These are phyloP conservation scores for Pterocles gutturalis DNA, from an alignment of 2,113 vertebrate genomes.

Conservation along the genomic window DNA sequence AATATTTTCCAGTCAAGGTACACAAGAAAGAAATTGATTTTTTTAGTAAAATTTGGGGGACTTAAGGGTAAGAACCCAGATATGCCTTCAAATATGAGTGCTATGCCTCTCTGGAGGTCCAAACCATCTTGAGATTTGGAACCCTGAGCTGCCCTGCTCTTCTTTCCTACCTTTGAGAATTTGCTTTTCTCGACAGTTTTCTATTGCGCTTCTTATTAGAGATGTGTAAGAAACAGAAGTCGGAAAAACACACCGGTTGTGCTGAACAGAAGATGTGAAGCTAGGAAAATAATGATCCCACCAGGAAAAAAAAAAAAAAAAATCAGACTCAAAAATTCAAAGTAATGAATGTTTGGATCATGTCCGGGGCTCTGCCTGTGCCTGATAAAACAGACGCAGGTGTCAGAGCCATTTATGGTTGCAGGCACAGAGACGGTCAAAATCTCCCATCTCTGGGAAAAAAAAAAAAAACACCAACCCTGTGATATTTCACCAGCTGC, in stretches of 20 bases:
- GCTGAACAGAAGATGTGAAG: neutral
- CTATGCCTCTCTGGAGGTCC: neutral
- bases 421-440: slow-evolving; percentile 20
- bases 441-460: slow-evolving; percentile 51
- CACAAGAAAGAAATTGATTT: accelerated
- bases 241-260: neutral
- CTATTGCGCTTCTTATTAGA: neutral
- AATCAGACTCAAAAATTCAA: neutral
- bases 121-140: neutral
- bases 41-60: neutral
- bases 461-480: neutral
- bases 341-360: neutral
- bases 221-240: neutral
- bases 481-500: slow-evolving; percentile 56
- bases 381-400: slow-evolving; percentile 44
- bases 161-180: neutral
- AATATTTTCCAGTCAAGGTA: neutral
- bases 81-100: neutral
- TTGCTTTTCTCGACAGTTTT: neutral
- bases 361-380: neutral
- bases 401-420: slow-evolving; percentile 28
- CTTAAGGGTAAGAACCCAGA: neutral
- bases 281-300: slow-evolving; percentile 4
- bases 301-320: neutral
- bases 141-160: neutral